phyloP scores from a whole-genome alignment of 2,888 invertebrate genomes.

The Callinectes sapidus region DNA sequence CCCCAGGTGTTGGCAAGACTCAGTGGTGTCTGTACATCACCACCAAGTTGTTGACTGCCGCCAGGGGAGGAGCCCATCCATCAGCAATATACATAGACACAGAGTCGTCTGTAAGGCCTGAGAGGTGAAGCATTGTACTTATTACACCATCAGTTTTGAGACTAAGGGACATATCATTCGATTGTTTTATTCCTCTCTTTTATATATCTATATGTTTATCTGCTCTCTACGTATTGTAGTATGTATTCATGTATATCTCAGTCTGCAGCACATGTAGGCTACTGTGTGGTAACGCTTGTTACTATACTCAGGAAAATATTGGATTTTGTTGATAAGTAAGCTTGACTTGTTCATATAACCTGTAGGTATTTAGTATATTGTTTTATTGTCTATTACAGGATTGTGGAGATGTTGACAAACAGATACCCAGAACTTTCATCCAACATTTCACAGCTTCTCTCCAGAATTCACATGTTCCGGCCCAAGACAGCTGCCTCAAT shows the following conservation, averaged over 20 bases:
- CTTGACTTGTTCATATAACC: neutral
- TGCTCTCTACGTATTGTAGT: too few relatives aligned
- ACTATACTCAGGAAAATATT: neutral
- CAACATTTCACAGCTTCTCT: slow-evolving; percentile 45
- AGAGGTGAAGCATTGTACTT: slow-evolving; percentile 50
- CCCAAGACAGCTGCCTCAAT: slow-evolving; percentile 51
- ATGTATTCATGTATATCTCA: too few relatives aligned
- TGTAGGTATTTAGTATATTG: neutral
- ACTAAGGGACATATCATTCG: neutral
- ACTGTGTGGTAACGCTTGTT: neutral
- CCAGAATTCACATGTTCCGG: slow-evolving; percentile 56
- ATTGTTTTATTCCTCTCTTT: neutral
- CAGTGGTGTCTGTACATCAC: slow-evolving; percentile 62
- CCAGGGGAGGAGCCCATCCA: neutral
- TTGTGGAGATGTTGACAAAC: slow-evolving; percentile 58
- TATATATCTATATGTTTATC: too few relatives aligned
- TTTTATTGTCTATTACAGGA: slow-evolving; percentile 46
- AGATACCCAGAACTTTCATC: slow-evolving; percentile 46
- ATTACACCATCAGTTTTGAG: neutral
- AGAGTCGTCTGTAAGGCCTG: slow-evolving; percentile 62
- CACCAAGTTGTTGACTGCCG: slow-evolving; percentile 30
- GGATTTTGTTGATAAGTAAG: neutral
- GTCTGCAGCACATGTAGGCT: neutral
- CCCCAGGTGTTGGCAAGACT: slow-evolving; percentile 66
- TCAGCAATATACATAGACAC: slow-evolving; percentile 68